Percentiles rank a stretch among this genome's conserved stretches.
These are phyloP conservation scores for Lithophane semibrunnea DNA, from an alignment of 2,888 invertebrate species.

Conservation along the genomic window DNA sequence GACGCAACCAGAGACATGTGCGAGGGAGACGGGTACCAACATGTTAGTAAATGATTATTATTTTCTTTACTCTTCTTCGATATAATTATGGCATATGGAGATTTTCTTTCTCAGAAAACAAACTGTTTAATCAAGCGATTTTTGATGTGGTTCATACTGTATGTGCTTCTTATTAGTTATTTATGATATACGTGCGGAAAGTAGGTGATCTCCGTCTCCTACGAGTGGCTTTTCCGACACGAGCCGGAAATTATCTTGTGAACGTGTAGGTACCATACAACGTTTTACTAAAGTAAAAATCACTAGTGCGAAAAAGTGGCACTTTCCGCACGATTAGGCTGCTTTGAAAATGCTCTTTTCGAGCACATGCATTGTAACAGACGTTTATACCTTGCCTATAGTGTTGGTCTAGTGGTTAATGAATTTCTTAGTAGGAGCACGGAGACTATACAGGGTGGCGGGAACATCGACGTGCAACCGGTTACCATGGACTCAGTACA, in stretches of 20 bases:
- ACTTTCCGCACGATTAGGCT: too few species aligned
- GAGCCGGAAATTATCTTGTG: too few species aligned
- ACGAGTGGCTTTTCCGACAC: too few species aligned
- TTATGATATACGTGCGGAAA: too few species aligned
- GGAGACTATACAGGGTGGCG: not conserved
- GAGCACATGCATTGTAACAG: not conserved
- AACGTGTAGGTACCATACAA: too few species aligned
- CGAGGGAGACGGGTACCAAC: conserved; percentile 58
- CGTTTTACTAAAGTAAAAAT: too few species aligned
- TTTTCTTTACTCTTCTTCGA: not conserved
- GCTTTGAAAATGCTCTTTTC: too few species aligned
- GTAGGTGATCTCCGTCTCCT: too few species aligned
- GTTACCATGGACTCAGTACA: not conserved
- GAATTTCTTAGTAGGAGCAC: not conserved
- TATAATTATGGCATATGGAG: not conserved
- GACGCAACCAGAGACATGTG: conserved; percentile 59
- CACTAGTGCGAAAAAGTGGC: too few species aligned
- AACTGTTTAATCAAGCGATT: not conserved
- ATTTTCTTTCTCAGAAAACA: not conserved
- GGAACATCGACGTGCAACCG: too few species aligned
- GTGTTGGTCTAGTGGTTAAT: not conserved
- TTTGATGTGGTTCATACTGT: not conserved
- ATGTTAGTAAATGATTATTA: conserved; percentile 41
- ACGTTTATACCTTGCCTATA: not conserved
- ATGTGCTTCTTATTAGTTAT: not conserved